Conservation (phyloP, 2,113 vertebrate species). For the Talpa occidentalis region DNA sequence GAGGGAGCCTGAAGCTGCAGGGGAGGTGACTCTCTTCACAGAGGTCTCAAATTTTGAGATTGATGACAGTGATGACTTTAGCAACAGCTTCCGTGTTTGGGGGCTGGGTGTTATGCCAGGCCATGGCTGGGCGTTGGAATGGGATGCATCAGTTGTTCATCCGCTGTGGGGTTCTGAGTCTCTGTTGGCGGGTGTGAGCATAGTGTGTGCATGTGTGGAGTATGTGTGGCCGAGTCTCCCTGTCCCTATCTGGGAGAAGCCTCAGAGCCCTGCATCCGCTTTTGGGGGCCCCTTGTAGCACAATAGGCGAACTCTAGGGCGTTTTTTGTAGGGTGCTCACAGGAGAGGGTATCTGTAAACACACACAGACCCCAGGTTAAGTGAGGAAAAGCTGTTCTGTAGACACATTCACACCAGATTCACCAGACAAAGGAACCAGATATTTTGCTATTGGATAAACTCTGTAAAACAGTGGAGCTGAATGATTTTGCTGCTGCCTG, state of each 20-base stretch:
- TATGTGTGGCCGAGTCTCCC: not conserved
- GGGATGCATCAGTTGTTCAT: too few species aligned
- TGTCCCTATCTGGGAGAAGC: not conserved
- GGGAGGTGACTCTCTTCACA: not conserved
- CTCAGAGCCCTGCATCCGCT: constrained; percentile 26
- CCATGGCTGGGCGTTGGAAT: too few species aligned
- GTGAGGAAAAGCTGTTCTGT: constrained; percentile 57
- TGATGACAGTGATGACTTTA: not conserved
- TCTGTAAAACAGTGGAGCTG: constrained; percentile 76
- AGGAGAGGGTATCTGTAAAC: not conserved
- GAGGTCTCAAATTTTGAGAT: not conserved
- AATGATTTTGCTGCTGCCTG: constrained; percentile 74
- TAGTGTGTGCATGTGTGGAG: not conserved
- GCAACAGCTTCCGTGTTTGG: not conserved
- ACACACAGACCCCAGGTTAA: not conserved
- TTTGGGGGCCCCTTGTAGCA: not conserved
- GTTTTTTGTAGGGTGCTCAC: not conserved
- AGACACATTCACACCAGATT: constrained; percentile 78
- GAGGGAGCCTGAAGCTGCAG: not conserved
- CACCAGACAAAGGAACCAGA: constrained; percentile 70
- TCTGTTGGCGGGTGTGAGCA: not conserved
- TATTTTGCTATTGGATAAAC: constrained; percentile 80
- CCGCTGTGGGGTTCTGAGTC: not conserved
- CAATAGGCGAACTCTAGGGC: not conserved
- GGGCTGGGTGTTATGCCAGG: not conserved